These are phyloP conservation scores for Oriolus oriolus DNA, from an alignment of 2,113 vertebrate genomes.

Conservation along the genomic window DNA sequence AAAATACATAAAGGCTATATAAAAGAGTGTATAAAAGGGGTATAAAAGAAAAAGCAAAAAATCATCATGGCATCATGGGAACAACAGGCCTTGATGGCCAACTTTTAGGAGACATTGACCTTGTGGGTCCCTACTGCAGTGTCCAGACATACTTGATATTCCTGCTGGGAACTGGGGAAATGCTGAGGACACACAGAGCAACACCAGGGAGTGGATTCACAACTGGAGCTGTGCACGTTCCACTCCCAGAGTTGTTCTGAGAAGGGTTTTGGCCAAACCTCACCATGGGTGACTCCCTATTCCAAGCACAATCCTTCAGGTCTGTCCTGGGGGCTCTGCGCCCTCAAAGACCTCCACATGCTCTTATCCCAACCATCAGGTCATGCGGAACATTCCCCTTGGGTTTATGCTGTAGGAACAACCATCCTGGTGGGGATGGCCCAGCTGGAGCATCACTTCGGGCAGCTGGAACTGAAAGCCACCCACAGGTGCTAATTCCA, in stretches of 20 bases:
- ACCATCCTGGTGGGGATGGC: rapidly evolving
- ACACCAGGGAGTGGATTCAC: background rate
- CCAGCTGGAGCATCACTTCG: background rate
- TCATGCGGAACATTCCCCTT: background rate
- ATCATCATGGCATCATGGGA: no score
- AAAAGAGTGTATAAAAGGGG: no score
- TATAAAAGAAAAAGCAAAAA: no score
- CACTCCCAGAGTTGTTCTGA: background rate
- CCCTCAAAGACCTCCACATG: background rate
- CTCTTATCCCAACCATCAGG: background rate
- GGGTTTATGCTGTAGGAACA: background rate
- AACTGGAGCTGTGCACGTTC: background rate
- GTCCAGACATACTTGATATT: background rate
- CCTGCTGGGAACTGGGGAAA: background rate
- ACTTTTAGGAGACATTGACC: background rate
- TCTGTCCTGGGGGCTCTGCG: background rate
- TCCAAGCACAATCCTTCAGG: background rate
- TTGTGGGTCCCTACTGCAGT: background rate
- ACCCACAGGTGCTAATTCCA: background rate
- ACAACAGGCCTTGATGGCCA: background rate
- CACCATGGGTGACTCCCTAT: background rate
- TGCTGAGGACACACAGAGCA: background rate
- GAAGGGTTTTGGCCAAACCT: background rate
- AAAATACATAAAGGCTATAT: no score
- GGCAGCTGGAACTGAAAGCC: background rate